A percentile compares a stretch with the other conserved stretches of the same genome.
Evolutionary conservation across 1,140 invertebrate species (phyloP).

Genomic region (Cydia fagiglandana): DNA sequence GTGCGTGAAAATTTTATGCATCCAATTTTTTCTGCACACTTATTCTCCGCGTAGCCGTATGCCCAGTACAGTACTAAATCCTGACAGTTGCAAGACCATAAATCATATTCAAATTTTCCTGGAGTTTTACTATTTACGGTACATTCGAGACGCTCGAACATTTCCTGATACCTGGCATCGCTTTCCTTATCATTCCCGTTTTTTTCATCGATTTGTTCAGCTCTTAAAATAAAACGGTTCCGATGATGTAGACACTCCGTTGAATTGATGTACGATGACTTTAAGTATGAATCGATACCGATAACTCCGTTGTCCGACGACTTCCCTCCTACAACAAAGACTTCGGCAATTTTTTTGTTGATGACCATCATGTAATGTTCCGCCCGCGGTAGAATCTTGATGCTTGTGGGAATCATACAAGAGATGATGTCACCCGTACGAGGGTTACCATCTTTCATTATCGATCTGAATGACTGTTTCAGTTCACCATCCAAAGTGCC

Average conservation of each 20-base stretch:
- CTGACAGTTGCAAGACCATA: conserved; percentile 6
- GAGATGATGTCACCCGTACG: background rate
- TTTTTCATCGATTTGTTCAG: background rate
- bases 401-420: background rate
- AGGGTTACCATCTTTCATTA: background rate
- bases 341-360: conserved; percentile 14
- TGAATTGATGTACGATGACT: conserved; percentile 3
- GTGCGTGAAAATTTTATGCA: background rate
- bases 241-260: background rate
- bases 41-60: background rate
- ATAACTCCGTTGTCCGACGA: background rate
- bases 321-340: background rate
- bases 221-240: background rate
- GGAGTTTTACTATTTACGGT: background rate
- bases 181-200: background rate
- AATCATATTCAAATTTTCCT: background rate
- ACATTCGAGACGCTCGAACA: background rate
- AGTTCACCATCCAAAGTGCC: conserved; percentile 2
- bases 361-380: conserved; percentile 13
- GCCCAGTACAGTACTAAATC: conserved; percentile 3
- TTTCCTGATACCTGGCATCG: background rate
- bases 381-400: background rate
- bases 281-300: background rate
- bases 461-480: background rate
- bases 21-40: background rate